Evolutionary conservation across 2,113 vertebrate genomes (phyloP).

Genomic region (Nannospalax galili): DNA sequence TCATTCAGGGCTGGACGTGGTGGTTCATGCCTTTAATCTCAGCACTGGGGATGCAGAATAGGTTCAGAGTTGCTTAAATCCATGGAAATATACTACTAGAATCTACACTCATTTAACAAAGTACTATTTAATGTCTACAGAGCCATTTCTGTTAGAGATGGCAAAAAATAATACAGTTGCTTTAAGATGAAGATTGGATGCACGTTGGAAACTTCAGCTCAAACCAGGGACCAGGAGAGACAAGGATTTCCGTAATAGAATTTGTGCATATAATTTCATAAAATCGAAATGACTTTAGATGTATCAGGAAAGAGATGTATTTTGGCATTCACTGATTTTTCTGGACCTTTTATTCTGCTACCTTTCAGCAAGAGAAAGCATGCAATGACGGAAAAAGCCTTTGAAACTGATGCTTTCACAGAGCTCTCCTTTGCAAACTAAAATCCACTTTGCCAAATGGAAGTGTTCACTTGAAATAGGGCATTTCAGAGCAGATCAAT

Average conservation of each 20-base stretch:
- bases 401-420: neutral
- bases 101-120: neutral
- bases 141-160: neutral
- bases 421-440: neutral
- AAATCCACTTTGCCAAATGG: conserved; percentile 22
- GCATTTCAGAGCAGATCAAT: conserved; percentile 40
- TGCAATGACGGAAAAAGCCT: neutral
- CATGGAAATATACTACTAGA: conserved; percentile 17
- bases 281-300: conserved; percentile 46
- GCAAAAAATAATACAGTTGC: neutral
- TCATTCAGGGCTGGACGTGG: too few relatives aligned
- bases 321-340: neutral
- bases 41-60: too few relatives aligned
- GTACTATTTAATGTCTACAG: conserved; percentile 34
- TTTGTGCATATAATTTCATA: conserved; percentile 18
- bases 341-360: neutral
- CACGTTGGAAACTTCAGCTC: neutral
- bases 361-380: neutral
- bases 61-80: conserved; percentile 26
- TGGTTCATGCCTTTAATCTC: too few relatives aligned
- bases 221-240: neutral
- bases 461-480: conserved; percentile 14
- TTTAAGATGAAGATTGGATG: neutral
- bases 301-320: neutral
- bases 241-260: neutral